A percentile compares a stretch with the other conserved stretches of the same genome.
Evolutionary conservation across 1,140 invertebrate species (phyloP).

Genomic region (Eupristina koningsbergeri): DNA sequence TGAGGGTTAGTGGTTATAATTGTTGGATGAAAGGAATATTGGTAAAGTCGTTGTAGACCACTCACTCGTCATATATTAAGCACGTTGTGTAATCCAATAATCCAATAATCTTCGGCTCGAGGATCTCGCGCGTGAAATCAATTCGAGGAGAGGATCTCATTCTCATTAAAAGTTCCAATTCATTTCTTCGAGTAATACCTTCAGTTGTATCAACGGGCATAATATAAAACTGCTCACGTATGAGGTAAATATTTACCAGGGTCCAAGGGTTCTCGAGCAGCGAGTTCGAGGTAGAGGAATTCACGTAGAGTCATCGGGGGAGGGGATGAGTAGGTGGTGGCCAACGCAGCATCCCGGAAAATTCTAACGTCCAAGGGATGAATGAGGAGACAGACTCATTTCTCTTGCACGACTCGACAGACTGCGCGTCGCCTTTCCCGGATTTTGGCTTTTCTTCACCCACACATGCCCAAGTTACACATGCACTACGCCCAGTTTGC

Average conservation of each 20-base stretch:
- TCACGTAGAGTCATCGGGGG: background rate
- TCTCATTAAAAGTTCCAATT: background rate
- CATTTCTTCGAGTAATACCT: too few relatives aligned
- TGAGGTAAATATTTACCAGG: background rate
- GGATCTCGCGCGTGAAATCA: too few relatives aligned
- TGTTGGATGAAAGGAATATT: too few relatives aligned
- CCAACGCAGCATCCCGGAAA: background rate
- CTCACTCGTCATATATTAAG: too few relatives aligned
- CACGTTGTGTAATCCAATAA: too few relatives aligned
- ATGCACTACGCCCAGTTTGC: constrained; percentile 24
- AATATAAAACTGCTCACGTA: background rate
- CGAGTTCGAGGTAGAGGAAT: background rate
- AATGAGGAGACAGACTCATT: background rate
- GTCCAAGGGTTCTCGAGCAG: background rate
- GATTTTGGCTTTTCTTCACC: background rate
- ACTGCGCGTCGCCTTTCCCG: constrained; percentile 32
- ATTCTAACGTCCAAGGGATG: background rate
- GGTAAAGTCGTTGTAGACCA: too few relatives aligned
- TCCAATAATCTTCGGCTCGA: too few relatives aligned
- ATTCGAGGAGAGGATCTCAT: too few relatives aligned
- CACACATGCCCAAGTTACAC: background rate
- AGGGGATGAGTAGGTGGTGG: background rate
- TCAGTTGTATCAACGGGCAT: too few relatives aligned
- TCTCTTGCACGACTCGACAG: background rate
- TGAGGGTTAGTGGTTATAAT: too few relatives aligned